Conservation (phyloP, 2,113 vertebrate species). For the Centropus bengalensis region DNA sequence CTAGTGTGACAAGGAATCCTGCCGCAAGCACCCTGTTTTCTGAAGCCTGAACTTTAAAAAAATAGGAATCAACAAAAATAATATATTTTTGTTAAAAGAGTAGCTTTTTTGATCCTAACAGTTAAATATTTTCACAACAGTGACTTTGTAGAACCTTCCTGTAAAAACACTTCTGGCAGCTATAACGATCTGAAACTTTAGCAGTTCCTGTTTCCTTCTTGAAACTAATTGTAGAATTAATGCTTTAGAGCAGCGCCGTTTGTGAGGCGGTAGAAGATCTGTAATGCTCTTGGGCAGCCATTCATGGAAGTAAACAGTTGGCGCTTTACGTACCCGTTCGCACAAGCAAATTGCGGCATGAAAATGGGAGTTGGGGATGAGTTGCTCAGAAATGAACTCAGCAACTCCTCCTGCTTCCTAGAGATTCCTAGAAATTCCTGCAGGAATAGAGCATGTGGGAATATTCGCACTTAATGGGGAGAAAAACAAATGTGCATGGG, state of each 20-base stretch:
- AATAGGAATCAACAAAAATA: not conserved
- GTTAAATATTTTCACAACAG: slow-evolving; percentile 28
- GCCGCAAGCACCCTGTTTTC: accelerated
- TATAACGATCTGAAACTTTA: slow-evolving; percentile 67
- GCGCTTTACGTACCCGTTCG: not conserved
- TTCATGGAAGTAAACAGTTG: not conserved
- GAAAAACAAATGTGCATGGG: not conserved
- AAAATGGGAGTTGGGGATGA: not conserved
- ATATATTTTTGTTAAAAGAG: not conserved
- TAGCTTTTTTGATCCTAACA: not conserved
- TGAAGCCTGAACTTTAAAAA: not conserved
- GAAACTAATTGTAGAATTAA: slow-evolving; percentile 62
- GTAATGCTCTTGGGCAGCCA: not conserved
- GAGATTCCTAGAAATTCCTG: slow-evolving; percentile 6
- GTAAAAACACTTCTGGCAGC: slow-evolving; percentile 55
- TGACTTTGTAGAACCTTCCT: slow-evolving; percentile 25
- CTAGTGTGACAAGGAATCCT: not conserved
- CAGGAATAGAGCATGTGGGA: not conserved
- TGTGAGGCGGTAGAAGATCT: not conserved
- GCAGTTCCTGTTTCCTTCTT: slow-evolving; percentile 64
- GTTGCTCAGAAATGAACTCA: not conserved
- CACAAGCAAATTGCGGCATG: not conserved
- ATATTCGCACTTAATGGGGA: accelerated
- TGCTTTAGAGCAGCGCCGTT: not conserved
- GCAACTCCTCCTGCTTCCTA: not conserved